Conservation (phyloP, 2,797 vertebrate genomes). For the Denticeps clupeoides region DNA sequence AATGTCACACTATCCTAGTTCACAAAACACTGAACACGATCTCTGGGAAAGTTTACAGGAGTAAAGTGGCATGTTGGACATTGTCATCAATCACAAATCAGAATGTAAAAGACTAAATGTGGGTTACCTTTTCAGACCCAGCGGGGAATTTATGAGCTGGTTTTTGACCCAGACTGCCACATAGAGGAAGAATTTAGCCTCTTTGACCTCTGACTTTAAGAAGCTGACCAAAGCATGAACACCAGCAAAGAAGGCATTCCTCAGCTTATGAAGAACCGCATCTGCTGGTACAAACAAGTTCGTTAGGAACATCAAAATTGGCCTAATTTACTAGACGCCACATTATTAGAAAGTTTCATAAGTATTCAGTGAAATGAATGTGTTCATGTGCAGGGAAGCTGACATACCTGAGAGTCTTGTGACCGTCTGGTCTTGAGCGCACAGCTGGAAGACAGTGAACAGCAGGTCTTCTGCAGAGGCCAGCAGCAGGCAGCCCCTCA, state of each 20-base stretch:
- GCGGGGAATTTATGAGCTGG: conserved; percentile 61
- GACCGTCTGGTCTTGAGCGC: conserved; percentile 70
- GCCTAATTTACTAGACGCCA: not conserved
- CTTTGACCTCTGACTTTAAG: conserved; percentile 47
- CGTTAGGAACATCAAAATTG: conserved; percentile 1
- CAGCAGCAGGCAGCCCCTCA: conserved; percentile 73
- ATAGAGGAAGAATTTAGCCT: conserved; percentile 68
- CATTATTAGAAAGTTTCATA: not conserved
- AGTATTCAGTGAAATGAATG: not conserved
- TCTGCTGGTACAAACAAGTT: no score
- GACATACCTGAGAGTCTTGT: conserved; percentile 72
- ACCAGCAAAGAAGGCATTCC: conserved; percentile 73
- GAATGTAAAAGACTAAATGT: no score
- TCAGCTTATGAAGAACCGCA: conserved; percentile 71
- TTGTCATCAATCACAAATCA: no score
- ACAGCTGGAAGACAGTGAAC: conserved; percentile 84
- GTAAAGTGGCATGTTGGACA: no score
- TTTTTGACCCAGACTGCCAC: conserved; percentile 79
- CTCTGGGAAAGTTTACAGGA: no score
- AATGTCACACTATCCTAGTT: no score
- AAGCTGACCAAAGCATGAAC: conserved; percentile 69
- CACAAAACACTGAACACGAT: no score
- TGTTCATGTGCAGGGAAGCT: not conserved
- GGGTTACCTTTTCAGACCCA: conserved; percentile 73
- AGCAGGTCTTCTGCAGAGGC: conserved; percentile 83